Conservation (phyloP, 1,140 invertebrate genomes). For the Drosophila repleta region DNA sequence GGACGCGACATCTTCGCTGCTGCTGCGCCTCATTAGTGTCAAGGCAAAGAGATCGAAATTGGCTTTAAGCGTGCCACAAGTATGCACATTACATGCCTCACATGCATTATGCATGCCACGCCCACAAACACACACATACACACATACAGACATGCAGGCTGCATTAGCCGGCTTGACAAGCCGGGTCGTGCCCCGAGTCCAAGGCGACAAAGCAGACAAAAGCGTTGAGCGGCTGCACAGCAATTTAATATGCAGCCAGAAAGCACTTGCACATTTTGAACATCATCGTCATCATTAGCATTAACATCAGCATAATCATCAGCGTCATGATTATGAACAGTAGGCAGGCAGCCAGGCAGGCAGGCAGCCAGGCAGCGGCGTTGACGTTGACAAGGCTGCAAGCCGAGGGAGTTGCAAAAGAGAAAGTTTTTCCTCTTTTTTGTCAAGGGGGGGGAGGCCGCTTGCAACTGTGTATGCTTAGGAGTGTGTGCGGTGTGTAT, state of each 20-base stretch:
- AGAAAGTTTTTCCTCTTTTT: conserved; percentile 60
- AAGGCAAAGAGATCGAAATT: conserved; percentile 72
- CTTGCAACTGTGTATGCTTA: conserved; percentile 49
- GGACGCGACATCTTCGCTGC: conserved; percentile 33
- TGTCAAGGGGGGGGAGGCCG: neutral
- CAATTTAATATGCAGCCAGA: conserved; percentile 30
- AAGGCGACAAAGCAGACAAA: conserved; percentile 43
- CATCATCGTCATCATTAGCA: neutral
- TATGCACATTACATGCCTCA: conserved; percentile 63
- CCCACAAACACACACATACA: conserved; percentile 38
- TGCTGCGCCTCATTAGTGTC: conserved; percentile 69
- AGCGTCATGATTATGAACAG: conserved; percentile 18
- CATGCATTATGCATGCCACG: conserved; percentile 53
- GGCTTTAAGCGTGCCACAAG: conserved; percentile 68
- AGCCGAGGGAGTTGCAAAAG: conserved; percentile 53
- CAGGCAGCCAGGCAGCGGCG: conserved; percentile 4
- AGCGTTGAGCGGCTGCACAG: conserved; percentile 44
- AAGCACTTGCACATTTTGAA: conserved; percentile 30
- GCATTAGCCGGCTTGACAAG: conserved; percentile 46
- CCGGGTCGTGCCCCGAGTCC: conserved; percentile 45
- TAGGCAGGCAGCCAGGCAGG: conserved; percentile 14
- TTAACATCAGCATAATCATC: conserved; percentile 4
- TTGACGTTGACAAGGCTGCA: conserved; percentile 48
- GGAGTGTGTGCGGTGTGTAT: conserved; percentile 37
- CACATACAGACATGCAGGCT: conserved; percentile 8